Evolutionary conservation across 2,888 invertebrate species (phyloP).

Genomic region (Acanthosoma haemorrhoidale): DNA sequence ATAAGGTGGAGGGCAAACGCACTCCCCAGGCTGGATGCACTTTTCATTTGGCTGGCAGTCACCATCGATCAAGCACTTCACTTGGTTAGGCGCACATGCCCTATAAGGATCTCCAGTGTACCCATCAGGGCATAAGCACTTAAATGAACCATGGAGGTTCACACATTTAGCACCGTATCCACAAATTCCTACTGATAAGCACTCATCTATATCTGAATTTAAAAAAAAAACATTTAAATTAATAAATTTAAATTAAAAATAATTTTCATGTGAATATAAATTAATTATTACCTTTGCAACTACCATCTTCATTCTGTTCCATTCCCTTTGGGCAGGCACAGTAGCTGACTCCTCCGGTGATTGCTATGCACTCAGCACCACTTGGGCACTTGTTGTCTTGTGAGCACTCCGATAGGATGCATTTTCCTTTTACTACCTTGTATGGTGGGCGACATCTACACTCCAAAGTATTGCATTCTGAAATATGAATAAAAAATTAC

Average conservation of each 20-base stretch:
- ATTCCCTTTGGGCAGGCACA: conserved; percentile 89
- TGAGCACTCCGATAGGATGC: conserved; percentile 77
- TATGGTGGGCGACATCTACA: conserved; percentile 86
- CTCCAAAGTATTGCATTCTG: conserved; percentile 70
- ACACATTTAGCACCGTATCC: conserved; percentile 83
- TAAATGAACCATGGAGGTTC: conserved; percentile 70
- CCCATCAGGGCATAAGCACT: conserved; percentile 74
- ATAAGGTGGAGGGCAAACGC: conserved; percentile 85
- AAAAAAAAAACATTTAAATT: background rate
- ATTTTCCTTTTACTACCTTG: conserved; percentile 74
- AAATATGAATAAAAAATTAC: no score
- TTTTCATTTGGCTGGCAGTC: conserved; percentile 83
- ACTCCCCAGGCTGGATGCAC: conserved; percentile 86
- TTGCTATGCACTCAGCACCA: conserved; percentile 85
- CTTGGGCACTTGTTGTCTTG: conserved; percentile 73
- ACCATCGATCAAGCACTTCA: conserved; percentile 72
- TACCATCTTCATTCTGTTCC: conserved; percentile 67
- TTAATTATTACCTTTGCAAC: conserved; percentile 56
- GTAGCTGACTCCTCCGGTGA: conserved; percentile 84
- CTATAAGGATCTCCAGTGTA: conserved; percentile 72
- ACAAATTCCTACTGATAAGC: conserved; percentile 52
- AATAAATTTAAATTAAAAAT: background rate
- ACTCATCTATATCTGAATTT: conserved; percentile 41
- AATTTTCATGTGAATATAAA: background rate
- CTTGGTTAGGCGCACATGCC: conserved; percentile 78